Conservation (phyloP, 2,888 invertebrate species). For the Heteromurus nitidus region DNA sequence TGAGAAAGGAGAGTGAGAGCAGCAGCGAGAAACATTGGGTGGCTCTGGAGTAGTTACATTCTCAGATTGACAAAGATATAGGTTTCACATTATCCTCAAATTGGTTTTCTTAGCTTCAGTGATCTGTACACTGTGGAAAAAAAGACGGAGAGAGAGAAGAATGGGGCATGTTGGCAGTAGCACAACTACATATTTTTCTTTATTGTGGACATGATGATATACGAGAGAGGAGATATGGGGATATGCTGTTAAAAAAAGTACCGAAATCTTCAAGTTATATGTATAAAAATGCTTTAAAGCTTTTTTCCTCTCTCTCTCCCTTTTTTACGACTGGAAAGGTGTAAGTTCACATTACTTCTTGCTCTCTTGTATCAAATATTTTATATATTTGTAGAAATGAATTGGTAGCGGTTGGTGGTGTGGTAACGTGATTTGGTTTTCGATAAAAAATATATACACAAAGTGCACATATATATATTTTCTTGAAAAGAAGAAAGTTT, state of each 20-base stretch:
- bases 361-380: constrained; percentile 11
- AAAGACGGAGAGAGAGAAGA: neutral
- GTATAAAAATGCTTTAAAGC: too few relatives aligned
- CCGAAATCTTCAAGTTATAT: neutral
- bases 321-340: constrained; percentile 12
- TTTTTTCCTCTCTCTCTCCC: neutral
- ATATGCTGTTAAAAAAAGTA: neutral
- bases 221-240: constrained; percentile 4
- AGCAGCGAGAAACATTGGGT: neutral
- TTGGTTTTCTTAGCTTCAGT: constrained; percentile 36
- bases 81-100: constrained; percentile 49
- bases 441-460: constrained; percentile 11
- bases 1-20: neutral
- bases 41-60: neutral
- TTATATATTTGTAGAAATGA: neutral
- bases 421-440: constrained; percentile 46
- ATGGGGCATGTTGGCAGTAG: constrained; percentile 17
- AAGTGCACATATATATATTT: neutral
- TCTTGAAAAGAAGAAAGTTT: neutral
- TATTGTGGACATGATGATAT: constrained; percentile 16
- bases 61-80: constrained; percentile 60
- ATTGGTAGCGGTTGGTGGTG: neutral
- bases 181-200: neutral
- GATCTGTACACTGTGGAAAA: constrained; percentile 16
- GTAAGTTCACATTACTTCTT: constrained; percentile 8